Conservation (phyloP, 2,113 vertebrate genomes). For the Eonycteris spelaea region DNA sequence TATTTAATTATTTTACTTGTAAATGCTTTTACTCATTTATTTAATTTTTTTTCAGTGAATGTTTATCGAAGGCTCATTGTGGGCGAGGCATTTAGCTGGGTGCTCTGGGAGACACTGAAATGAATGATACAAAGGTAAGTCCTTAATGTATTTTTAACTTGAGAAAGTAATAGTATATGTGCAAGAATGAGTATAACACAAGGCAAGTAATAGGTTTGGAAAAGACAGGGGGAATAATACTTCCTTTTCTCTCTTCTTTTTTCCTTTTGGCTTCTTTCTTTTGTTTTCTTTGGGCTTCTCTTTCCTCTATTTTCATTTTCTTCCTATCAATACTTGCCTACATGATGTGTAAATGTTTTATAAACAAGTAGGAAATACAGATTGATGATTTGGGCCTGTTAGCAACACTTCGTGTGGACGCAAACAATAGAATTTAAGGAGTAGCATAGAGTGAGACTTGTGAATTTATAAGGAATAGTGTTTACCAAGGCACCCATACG, state of each 20-base stretch:
- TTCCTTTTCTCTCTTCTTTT: neutral
- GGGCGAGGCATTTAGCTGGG: neutral
- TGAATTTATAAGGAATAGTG: neutral
- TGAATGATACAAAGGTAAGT: neutral
- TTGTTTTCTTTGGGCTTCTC: neutral
- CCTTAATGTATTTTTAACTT: neutral
- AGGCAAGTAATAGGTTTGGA: neutral
- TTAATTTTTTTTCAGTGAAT: neutral
- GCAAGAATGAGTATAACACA: neutral
- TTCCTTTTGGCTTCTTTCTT: neutral
- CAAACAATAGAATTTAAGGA: neutral
- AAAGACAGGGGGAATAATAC: neutral
- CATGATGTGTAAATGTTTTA: neutral
- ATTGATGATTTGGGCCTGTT: neutral
- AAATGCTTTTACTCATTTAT: neutral
- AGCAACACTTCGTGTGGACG: neutral
- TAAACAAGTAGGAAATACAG: neutral
- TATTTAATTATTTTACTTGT: neutral
- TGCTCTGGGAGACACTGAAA: neutral
- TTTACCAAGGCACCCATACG: neutral
- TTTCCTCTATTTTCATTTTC: neutral
- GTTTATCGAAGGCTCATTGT: neutral
- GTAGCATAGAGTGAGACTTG: neutral
- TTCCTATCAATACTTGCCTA: neutral
- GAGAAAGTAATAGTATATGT: neutral